Conservation (phyloP, 2,113 vertebrate genomes). For the Neomonachus schauinslandi region DNA sequence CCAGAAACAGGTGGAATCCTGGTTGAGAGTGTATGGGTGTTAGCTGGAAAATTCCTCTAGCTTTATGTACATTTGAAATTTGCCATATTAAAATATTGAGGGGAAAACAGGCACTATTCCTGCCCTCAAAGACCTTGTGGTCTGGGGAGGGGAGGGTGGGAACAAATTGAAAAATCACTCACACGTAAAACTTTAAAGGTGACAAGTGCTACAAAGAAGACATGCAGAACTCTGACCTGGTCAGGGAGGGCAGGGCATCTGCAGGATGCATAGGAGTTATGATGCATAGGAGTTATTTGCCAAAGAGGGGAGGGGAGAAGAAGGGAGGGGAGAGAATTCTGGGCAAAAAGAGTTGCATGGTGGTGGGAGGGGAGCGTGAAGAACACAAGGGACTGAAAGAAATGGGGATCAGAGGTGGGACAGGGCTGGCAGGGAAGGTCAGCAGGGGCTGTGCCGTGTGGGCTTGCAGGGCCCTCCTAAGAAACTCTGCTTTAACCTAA, state of each 20-base stretch:
- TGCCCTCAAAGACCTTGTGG: not conserved
- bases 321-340: not conserved
- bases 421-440: not conserved
- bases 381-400: not conserved
- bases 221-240: not conserved
- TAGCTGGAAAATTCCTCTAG: not conserved
- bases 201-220: not conserved
- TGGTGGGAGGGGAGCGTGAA: too few relatives aligned
- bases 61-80: not conserved
- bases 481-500: not conserved
- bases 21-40: not conserved
- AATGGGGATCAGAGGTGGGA: fast-evolving
- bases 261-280: not conserved
- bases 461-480: not conserved
- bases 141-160: not conserved
- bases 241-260: not conserved
- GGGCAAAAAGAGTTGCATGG: not conserved
- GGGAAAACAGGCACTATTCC: not conserved
- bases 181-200: not conserved
- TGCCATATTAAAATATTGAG: not conserved
- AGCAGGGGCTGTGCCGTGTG: fast-evolving
- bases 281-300: not conserved
- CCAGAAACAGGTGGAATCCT: not conserved
- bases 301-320: not conserved
- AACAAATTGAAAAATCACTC: not conserved